Evolutionary conservation across 2,113 vertebrate genomes (phyloP).

Genomic region (Numenius arquata): DNA sequence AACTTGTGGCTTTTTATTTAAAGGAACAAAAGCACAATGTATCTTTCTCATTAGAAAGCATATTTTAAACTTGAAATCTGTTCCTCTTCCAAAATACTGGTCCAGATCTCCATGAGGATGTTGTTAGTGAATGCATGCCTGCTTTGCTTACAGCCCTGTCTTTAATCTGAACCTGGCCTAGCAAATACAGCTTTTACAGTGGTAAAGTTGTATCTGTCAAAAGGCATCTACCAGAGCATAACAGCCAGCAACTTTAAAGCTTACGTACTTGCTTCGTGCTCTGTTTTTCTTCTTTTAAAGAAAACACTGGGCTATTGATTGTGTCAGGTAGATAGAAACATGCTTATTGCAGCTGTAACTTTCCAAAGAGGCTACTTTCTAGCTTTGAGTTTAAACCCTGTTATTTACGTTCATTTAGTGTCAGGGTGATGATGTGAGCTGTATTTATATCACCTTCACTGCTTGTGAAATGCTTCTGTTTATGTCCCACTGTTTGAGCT

Average conservation of each 20-base stretch:
- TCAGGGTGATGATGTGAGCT: neutral
- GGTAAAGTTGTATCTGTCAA: neutral
- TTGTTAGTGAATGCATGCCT: neutral
- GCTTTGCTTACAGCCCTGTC: neutral
- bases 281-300: neutral
- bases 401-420: constrained; percentile 2
- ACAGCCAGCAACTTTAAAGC: neutral
- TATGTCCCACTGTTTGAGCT: neutral
- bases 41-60: neutral
- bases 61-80: neutral
- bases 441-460: neutral
- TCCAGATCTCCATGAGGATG: neutral
- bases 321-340: neutral
- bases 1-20: neutral
- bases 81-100: neutral
- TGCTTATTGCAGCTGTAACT: neutral
- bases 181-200: neutral
- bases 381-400: constrained; percentile 11
- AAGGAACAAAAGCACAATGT: neutral
- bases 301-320: neutral
- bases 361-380: constrained; percentile 3
- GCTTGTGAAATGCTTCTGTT: constrained; percentile 26
- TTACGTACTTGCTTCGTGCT: neutral
- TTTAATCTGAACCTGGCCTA: neutral
- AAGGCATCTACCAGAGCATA: neutral